phyloP scores from a whole-genome alignment of 2,113 vertebrate genomes.

The Gasterosteus nipponicus region DNA sequence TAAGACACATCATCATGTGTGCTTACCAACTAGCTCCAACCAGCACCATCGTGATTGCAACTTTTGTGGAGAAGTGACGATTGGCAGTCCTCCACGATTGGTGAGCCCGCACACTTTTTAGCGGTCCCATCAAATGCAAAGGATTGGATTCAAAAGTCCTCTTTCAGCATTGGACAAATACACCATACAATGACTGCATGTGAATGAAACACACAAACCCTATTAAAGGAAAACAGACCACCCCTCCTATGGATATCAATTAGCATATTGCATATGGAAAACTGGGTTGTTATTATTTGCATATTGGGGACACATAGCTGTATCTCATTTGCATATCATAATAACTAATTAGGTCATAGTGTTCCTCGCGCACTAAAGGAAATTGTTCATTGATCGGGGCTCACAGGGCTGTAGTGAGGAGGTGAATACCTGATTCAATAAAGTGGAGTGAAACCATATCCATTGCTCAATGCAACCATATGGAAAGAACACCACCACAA shows the following conservation, averaged over 20 bases:
- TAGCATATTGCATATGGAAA: neutral
- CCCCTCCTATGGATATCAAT: neutral
- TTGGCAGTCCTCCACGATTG: neutral
- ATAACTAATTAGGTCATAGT: conserved; percentile 20
- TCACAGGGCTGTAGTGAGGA: neutral
- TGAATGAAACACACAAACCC: neutral
- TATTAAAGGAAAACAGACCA: neutral
- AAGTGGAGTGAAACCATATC: neutral
- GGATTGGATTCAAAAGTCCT: neutral
- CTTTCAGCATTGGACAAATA: neutral
- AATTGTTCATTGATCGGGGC: neutral
- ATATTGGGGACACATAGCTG: neutral
- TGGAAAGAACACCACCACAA: neutral
- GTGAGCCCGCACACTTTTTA: neutral
- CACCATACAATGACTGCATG: neutral
- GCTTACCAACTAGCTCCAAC: neutral
- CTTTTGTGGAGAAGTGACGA: neutral
- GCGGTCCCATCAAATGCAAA: neutral
- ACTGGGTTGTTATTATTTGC: conserved; percentile 20
- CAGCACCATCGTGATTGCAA: neutral
- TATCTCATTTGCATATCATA: conserved; percentile 21
- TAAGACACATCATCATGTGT: neutral
- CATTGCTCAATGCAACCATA: neutral
- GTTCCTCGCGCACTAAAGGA: neutral
- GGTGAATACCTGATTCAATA: neutral